These are phyloP conservation scores for Acleris cristana DNA, from an alignment of 2,888 invertebrate species.

Conservation along the genomic window DNA sequence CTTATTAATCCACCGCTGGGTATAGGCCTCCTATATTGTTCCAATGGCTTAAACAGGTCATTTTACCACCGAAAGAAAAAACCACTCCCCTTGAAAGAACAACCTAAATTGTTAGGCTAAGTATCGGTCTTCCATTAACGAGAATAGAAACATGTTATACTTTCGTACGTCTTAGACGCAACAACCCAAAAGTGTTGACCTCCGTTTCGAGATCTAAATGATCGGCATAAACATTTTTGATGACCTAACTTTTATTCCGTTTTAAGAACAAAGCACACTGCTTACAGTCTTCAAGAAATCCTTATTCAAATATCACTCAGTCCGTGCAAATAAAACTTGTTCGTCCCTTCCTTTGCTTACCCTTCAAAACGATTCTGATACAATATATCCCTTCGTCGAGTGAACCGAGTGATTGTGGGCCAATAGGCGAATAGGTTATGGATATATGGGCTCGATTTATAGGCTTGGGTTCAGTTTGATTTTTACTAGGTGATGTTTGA, in stretches of 20 bases:
- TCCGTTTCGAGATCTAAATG: too few species aligned
- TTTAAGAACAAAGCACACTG: neutral
- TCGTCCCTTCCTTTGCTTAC: conserved; percentile 14
- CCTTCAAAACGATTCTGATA: conserved; percentile 9
- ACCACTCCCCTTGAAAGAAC: too few species aligned
- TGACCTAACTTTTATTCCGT: neutral
- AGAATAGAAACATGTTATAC: too few species aligned
- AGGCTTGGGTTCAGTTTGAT: neutral
- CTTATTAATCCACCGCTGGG: too few species aligned
- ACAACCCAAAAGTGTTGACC: too few species aligned
- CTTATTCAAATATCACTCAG: conserved; percentile 5
- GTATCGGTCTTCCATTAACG: too few species aligned
- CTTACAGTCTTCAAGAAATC: neutral
- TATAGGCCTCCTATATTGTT: too few species aligned
- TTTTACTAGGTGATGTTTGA: neutral
- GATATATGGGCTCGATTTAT: neutral
- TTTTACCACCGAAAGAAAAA: too few species aligned
- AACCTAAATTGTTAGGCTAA: too few species aligned
- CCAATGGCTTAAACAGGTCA: too few species aligned
- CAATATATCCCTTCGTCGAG: conserved; percentile 14
- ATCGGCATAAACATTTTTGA: neutral
- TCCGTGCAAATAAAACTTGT: conserved; percentile 9
- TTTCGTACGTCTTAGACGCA: too few species aligned
- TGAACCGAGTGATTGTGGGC: neutral
- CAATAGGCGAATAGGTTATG: conserved; percentile 6